Base-by-base conservation (phyloP, 2,888 invertebrate genomes). In the Entomobrya proxima region DNA sequence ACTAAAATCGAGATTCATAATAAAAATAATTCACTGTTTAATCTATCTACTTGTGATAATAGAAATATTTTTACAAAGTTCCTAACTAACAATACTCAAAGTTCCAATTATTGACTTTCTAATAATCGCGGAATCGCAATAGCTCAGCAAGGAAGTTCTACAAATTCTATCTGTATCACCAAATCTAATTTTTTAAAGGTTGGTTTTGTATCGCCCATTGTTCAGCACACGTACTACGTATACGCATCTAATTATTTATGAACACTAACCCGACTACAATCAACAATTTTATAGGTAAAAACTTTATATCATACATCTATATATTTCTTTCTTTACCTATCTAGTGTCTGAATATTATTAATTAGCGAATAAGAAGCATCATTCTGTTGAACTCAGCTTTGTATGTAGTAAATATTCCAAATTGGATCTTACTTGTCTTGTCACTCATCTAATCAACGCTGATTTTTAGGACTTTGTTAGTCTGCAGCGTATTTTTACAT, bases 1-100 rank as follows among this genome's bases (percentile, higher is more conserved):
- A 75, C 82, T 75, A 64, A 80, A 80, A 52, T 37, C 50, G 18
- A 72, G 55, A 40, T n/a, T n/a, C n/a, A n/a, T n/a, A n/a, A n/a
- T n/a, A n/a, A n/a, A n/a, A n/a, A n/a, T 55, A 50, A 15, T 61
- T 61, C 30, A 67, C 18, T 78, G n/a, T 24, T 40, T 58, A 72
- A 80, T 58, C 72, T 40, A 50, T 67, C 32, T 18, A 40, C 24
- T 40, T 81, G 81, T 81, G 81, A 81, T 80, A 64, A 37, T 18
- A 35, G 11, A 2, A 18, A 35, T 64, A 75, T 80, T 67, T 30
- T 55, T 30, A 69, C 52, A 72, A 72, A 81, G 81, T 81, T 81
- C 81, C 81, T 81, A 81, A 24, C 30, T 15, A 47, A 52, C 35
- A 21, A 76, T 76, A 58, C 37, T 76, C 55, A 37, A 35, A 75